Evolutionary conservation across 2,888 invertebrate species (phyloP).

Genomic region (Choristoneura rosaceana): DNA sequence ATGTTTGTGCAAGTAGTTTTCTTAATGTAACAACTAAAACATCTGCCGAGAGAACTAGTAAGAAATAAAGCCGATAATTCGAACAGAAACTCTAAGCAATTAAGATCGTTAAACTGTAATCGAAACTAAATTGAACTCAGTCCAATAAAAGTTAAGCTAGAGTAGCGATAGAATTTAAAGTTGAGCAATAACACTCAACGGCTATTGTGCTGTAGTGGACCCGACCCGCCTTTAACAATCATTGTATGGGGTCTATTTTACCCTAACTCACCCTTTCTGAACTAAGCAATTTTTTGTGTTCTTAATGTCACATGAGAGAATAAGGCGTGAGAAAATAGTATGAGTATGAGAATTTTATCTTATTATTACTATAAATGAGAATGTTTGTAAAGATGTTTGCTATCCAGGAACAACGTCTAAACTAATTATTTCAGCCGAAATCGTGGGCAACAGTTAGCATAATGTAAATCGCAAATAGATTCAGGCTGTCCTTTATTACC

Average conservation of each 20-base stretch:
- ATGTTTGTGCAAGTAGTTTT: background rate
- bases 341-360: no score
- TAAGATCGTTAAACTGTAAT: constrained; percentile 33
- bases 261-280: constrained; percentile 20
- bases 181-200: constrained; percentile 32
- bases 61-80: constrained; percentile 28
- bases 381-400: no score
- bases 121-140: constrained; percentile 34
- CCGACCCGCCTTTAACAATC: constrained; percentile 12
- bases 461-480: no score
- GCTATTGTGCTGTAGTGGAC: constrained; percentile 23
- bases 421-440: no score
- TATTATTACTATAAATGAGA: no score
- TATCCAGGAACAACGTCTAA: no score
- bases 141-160: constrained; percentile 33
- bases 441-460: no score
- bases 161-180: constrained; percentile 37
- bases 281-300: background rate
- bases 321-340: background rate
- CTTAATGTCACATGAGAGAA: background rate
- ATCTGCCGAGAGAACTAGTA: constrained; percentile 1
- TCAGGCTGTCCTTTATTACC: no score
- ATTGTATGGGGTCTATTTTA: constrained; percentile 26
- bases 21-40: background rate
- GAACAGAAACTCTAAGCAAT: constrained; percentile 26